Evolutionary conservation across 1,140 invertebrate species (phyloP).

Genomic region (Caenorhabditis inopinata): DNA sequence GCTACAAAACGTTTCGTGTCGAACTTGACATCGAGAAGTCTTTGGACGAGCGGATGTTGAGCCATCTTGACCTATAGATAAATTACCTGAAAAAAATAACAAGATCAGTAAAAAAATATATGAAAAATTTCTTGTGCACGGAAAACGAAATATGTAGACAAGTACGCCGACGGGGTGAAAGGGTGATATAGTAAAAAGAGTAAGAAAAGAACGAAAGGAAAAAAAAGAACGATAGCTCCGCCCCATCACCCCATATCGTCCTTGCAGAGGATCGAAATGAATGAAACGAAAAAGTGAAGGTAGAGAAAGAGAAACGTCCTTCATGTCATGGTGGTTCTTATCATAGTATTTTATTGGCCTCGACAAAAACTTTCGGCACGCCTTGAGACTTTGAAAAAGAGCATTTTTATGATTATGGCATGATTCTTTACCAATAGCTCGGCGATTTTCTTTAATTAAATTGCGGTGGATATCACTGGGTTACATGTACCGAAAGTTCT

Average conservation of each 20-base stretch:
- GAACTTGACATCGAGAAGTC: constrained; percentile 30
- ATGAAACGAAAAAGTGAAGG: not conserved
- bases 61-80: not conserved
- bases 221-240: constrained; percentile 6
- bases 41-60: constrained; percentile 11
- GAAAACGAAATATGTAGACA: not conserved
- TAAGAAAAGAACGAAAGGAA: not conserved
- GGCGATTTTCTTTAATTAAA: no score
- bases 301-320: constrained; percentile 13
- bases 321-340: not conserved
- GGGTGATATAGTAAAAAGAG: not conserved
- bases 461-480: no score
- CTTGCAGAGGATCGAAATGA: not conserved
- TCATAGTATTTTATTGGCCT: not conserved
- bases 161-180: not conserved
- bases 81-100: not conserved
- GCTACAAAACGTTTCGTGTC: constrained; percentile 18
- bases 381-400: not conserved
- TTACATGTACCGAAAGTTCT: no score
- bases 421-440: not conserved
- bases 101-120: not conserved
- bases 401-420: not conserved
- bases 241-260: constrained; percentile 16
- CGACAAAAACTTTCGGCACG: not conserved
- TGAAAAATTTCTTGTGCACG: not conserved